A percentile compares a stretch with the other conserved stretches of the same genome.
phyloP scores from a whole-genome alignment of 2,797 vertebrate genomes.

The Natrix natrix region DNA sequence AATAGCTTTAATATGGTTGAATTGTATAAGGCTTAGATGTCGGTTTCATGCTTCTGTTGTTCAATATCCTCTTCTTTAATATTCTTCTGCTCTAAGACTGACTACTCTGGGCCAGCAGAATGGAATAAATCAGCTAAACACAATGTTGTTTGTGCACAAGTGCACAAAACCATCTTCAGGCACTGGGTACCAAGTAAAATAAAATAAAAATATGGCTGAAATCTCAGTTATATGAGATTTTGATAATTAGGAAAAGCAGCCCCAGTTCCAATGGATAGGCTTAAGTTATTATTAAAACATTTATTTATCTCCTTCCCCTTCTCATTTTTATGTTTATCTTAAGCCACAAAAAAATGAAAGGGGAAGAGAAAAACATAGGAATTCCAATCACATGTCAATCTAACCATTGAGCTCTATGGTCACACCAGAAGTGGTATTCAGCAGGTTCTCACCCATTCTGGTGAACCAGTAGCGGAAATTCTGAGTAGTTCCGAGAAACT shows the following conservation, averaged over 20 bases:
- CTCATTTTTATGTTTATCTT: neutral
- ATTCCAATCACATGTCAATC: neutral
- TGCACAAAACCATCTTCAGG: neutral
- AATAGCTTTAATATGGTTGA: neutral
- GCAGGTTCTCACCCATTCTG: no score
- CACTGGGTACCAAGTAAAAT: neutral
- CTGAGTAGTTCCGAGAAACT: no score
- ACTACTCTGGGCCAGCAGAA: neutral
- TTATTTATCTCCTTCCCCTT: neutral
- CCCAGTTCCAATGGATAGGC: neutral
- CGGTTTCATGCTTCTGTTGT: neutral
- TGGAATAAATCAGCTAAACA: neutral
- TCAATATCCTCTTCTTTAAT: neutral
- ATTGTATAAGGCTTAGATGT: neutral
- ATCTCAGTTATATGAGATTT: neutral
- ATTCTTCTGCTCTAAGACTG: neutral
- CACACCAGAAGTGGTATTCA: no score
- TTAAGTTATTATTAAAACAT: neutral
- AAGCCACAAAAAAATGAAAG: neutral
- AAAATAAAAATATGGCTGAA: neutral
- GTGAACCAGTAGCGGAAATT: no score
- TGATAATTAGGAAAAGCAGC: neutral
- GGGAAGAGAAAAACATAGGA: neutral
- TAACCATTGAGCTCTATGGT: neutral
- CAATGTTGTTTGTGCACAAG: neutral